Conservation (phyloP, 37 sponge, comb jelly and placozoan genomes). For the Aplysina aerophoba region DNA sequence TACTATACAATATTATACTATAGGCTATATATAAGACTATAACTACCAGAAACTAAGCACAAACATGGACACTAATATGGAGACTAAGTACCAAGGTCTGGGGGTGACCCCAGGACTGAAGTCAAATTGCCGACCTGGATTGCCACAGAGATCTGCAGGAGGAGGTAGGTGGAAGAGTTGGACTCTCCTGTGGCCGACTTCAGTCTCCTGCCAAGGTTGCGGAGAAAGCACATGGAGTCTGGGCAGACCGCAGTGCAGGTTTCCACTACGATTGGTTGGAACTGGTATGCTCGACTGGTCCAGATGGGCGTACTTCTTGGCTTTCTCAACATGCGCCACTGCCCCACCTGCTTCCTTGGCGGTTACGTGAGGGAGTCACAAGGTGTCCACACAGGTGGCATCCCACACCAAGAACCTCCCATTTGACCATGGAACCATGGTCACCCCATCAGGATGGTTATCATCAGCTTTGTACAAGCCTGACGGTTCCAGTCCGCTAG, state of each 20-base stretch:
- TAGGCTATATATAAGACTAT: too few species aligned
- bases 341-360: constrained; percentile 12
- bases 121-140: constrained; percentile 10
- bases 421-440: constrained; percentile 14
- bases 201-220: constrained; percentile 4
- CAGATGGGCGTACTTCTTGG: constrained; percentile 9
- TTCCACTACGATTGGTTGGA: constrained; percentile 17
- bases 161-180: not conserved
- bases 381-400: too few species aligned
- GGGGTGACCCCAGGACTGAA: not conserved
- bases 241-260: constrained; percentile 2
- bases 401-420: constrained; percentile 28
- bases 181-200: constrained; percentile 10
- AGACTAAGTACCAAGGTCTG: too few species aligned
- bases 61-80: too few species aligned
- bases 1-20: too few species aligned
- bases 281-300: not conserved
- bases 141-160: constrained; percentile 10
- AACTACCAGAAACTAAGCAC: too few species aligned
- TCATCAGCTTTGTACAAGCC: not conserved
- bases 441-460: constrained; percentile 24
- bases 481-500: constrained; percentile 10
- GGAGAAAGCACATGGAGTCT: not conserved
- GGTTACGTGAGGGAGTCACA: not conserved
- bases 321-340: constrained; percentile 18